Base-by-base conservation (phyloP, 2,113 vertebrate species). In the Oophaga pumilio region DNA sequence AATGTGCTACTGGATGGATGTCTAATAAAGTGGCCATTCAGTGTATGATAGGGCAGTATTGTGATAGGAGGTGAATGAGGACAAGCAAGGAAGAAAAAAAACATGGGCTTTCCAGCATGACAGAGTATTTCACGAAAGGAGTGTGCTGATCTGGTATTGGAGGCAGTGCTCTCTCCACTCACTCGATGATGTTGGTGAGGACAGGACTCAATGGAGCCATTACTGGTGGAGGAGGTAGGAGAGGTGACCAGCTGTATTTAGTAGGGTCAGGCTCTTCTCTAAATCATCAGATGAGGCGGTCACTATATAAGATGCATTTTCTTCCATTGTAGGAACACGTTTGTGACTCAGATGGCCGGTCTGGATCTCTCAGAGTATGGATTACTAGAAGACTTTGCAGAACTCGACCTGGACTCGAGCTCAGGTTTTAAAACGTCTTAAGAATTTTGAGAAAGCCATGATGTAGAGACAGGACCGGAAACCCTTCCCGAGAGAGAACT, bases 321-420 rank as follows among this genome's bases (percentile, higher is more conserved):
- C 81, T 52, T 10, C 88, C 80, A 85, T 85, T 82, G 20, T 73
- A 96, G 95, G 71, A 85, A 68, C 56, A 85, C 92, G 0, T 94
- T 94, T 88, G 90, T 92, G 73, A 93, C 86, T 4, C 93, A 93
- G 86, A 88, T 87, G 76, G 83, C 84, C 85, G 91, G 90, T 20
- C 89, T 88, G 84, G 84, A 87, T 62, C n/a, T 52, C 22, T 59
- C 50, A 64, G 87, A 71, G 66, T 85, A 86, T 1, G 71, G 60
- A 33, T 74, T 87, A 85, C 52, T n/a, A 8, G 82, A 84, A 82
- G 87, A 88, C 84, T 59, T 81, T 18, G 85, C 90, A 62, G 84
- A 60, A 66, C 18, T 73, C 1, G 8, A 74, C 8, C 18, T 0
- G 74, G 13, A 90, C 15, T 60, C 26, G 6, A 62, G 8, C 0